A percentile compares a stretch with the other conserved stretches of the same genome.
Conservation (phyloP, 35 echinoderm and acorn worm species). For the Chiridota heheva region DNA sequence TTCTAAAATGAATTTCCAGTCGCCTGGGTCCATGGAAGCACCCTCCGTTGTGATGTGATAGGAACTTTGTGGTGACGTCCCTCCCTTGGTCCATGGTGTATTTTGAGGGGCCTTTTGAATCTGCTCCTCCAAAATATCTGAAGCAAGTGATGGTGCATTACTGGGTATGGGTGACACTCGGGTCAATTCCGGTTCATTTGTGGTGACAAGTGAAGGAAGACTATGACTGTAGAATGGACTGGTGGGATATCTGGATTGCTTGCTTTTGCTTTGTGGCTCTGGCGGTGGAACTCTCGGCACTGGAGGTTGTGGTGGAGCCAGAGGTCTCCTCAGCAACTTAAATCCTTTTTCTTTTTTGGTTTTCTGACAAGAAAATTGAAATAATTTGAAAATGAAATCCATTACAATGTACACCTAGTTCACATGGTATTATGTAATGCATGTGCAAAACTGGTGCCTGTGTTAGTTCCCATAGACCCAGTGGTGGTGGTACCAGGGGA, state of each 20-base stretch:
- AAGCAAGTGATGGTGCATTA: slow-evolving; percentile 67
- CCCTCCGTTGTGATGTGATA: background rate
- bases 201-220: slow-evolving; percentile 51
- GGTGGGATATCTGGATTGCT: slow-evolving; percentile 7
- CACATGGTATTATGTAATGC: too few species aligned
- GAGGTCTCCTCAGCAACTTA: slow-evolving; percentile 49
- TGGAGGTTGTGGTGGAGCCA: slow-evolving; percentile 52
- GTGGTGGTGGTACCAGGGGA: too few species aligned
- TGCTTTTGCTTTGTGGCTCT: background rate
- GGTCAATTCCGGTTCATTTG: slow-evolving; percentile 17
- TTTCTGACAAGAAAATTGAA: slow-evolving; percentile 15
- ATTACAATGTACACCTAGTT: too few species aligned
- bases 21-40: slow-evolving; percentile 20
- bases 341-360: slow-evolving; percentile 32
- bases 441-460: too few species aligned
- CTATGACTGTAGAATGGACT: slow-evolving; percentile 52
- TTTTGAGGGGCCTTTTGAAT: slow-evolving; percentile 70
- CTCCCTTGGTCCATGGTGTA: slow-evolving; percentile 62
- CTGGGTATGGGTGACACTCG: slow-evolving; percentile 66
- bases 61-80: background rate
- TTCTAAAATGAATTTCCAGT: slow-evolving; percentile 75
- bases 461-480: too few species aligned
- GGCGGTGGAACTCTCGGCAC: slow-evolving; percentile 12
- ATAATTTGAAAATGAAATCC: background rate
- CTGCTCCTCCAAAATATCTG: slow-evolving; percentile 53